phyloP scores from a whole-genome alignment of 2,888 invertebrate species.

The Nezara viridula region DNA sequence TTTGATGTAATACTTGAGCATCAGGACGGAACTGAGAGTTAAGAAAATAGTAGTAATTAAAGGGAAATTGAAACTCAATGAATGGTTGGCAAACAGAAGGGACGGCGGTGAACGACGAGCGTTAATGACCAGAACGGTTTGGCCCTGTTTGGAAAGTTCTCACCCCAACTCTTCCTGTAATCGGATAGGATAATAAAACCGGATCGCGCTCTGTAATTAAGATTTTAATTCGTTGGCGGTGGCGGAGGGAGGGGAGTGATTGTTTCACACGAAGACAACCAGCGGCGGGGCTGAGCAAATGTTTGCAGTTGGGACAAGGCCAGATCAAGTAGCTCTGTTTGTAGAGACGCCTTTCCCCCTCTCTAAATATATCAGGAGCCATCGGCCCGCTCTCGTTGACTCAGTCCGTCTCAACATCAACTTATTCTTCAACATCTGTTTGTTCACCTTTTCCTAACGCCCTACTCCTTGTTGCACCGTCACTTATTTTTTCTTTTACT shows the following conservation, averaged over 20 bases:
- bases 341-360: conserved; percentile 30
- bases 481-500: not conserved
- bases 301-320: not conserved
- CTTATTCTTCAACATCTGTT: not conserved
- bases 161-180: conserved; percentile 14
- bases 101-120: not conserved
- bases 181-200: conserved; percentile 13
- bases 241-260: not conserved
- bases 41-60: conserved; percentile 37
- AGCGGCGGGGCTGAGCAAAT: not conserved
- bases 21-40: not conserved
- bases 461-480: not conserved
- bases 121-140: not conserved
- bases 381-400: not conserved
- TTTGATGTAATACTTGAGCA: not conserved
- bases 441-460: not conserved
- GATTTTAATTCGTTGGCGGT: conserved; percentile 22
- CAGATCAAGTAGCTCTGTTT: conserved; percentile 47
- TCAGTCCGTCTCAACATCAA: not conserved
- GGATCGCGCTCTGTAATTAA: conserved; percentile 15
- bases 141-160: conserved; percentile 25
- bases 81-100: not conserved
- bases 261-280: conserved; percentile 14
- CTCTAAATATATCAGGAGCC: conserved; percentile 47
- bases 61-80: conserved; percentile 16